Percentiles rank a stretch among this genome's conserved stretches.
phyloP scores from a whole-genome alignment of 2,888 invertebrate genomes.

The Ernsta delagoae region DNA sequence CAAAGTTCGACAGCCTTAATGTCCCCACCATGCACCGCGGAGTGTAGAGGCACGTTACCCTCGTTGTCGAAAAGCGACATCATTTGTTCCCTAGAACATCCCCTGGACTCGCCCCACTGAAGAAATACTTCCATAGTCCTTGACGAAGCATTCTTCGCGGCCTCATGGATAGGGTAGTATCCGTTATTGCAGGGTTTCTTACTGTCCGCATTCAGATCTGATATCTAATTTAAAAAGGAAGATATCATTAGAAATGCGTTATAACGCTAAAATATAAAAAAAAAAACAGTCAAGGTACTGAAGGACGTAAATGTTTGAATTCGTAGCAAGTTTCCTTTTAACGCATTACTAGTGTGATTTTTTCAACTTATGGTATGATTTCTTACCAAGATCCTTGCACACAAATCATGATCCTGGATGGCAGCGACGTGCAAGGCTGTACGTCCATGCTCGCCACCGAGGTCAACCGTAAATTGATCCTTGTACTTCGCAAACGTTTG shows the following conservation, averaged over 20 bases:
- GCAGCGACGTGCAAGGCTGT: constrained; percentile 94
- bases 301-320: no score
- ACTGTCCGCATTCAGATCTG: constrained; percentile 91
- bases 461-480: constrained; percentile 88
- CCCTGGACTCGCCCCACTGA: constrained; percentile 92
- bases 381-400: constrained; percentile 91
- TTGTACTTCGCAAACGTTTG: constrained; percentile 89
- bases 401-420: constrained; percentile 92
- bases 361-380: neutral
- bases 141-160: constrained; percentile 95
- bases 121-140: constrained; percentile 93
- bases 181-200: constrained; percentile 94
- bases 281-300: no score
- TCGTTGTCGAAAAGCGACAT: constrained; percentile 90
- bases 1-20: constrained; percentile 94
- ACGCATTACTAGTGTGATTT: no score
- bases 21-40: constrained; percentile 90
- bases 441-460: constrained; percentile 91
- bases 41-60: constrained; percentile 92
- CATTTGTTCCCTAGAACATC: no score
- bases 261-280: no score
- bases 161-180: constrained; percentile 96
- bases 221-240: constrained; percentile 83
- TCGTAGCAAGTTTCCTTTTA: no score
- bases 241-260: no score